Evolutionary conservation across 2,113 vertebrate species (phyloP), one percentile per base, ranked within the genome.

Genomic region (Anguilla rostrata): DNA sequence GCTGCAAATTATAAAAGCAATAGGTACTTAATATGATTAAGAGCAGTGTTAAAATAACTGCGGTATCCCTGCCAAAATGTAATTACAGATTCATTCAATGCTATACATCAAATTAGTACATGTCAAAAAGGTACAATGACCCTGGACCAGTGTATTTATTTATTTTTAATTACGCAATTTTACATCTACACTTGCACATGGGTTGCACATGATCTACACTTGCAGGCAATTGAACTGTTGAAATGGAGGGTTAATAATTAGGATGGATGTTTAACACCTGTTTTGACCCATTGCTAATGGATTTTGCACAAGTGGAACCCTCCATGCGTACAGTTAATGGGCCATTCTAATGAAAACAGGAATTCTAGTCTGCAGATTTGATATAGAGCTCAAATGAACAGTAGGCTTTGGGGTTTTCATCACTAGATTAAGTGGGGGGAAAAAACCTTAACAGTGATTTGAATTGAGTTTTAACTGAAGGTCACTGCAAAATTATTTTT

Each of bases 61-160:
- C 92, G 90, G 95, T 94, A 94, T 93, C 88, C 85, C 93, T 96
- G 96, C 96, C 97, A 97, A 96, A 96, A 95, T 94, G 95, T 97
- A 97, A 97, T 98, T 97, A 97, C 95, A 96, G 95, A 97, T 96
- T 97, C 96, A 97, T 97, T 96, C 93, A 92, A 91, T 93, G 92
- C 89, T 94, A 97, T 97, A 97, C 96, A 97, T 97, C 96, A 95
- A 92, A 95, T 97, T 96, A 97, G 95, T 96, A 95, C 94, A 94
- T 96, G 96, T 96, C 96, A 97, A 94, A 94, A 95, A 95, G 95
- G 94, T 93, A 94, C 94, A 93, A 93, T 96, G 49, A 6, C 49
- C 12, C 49, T 53, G 95, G 93, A 93, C 95, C 94, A 94, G 94
- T 94, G 92, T 92, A 90, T 91, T 92, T 94, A 91, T 93, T 92